Evolutionary conservation across 2,888 invertebrate genomes (phyloP).

Genomic region (Onthophagus sagittarius): DNA sequence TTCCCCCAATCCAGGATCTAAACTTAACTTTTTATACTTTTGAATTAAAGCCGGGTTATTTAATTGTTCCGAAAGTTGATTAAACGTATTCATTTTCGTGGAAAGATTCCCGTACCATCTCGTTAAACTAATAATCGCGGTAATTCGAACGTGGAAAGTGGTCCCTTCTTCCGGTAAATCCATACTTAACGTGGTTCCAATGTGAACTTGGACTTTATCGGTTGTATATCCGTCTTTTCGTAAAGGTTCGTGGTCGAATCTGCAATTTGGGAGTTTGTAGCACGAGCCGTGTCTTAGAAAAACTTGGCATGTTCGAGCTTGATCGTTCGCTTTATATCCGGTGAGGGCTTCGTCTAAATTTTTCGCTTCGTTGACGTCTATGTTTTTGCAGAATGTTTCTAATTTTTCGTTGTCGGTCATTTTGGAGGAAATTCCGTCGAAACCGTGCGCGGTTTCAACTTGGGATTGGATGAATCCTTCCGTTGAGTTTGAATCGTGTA

Average conservation of each 20-base stretch:
- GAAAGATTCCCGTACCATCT: conserved; percentile 14
- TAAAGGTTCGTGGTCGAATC: conserved; percentile 15
- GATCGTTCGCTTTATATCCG: conserved; percentile 17
- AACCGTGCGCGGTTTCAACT: conserved; percentile 20
- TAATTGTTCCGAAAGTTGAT: background rate
- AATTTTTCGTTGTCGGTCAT: conserved; percentile 17
- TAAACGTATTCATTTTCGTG: background rate
- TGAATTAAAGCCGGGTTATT: background rate
- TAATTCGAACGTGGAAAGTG: conserved; percentile 3
- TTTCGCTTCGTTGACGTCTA: background rate
- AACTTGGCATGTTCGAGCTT: conserved; percentile 19
- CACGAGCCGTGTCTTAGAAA: conserved; percentile 11
- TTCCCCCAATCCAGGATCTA: conserved; percentile 13
- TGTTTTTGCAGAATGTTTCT: conserved; percentile 13
- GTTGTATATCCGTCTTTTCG: conserved; percentile 19
- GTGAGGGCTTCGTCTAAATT: conserved; percentile 18
- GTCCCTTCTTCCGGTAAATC: conserved; percentile 11
- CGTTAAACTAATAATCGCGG: conserved; percentile 14
- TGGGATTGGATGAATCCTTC: conserved; percentile 13
- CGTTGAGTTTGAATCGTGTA: background rate
- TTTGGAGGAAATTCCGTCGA: conserved; percentile 9
- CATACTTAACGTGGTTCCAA: conserved; percentile 9
- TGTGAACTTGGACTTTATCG: background rate
- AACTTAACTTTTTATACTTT: background rate
- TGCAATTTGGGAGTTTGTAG: conserved; percentile 17